Percentiles rank a stretch among this genome's conserved stretches.
phyloP scores from a whole-genome alignment of 2,888 invertebrate species.

The Oithona nana region DNA sequence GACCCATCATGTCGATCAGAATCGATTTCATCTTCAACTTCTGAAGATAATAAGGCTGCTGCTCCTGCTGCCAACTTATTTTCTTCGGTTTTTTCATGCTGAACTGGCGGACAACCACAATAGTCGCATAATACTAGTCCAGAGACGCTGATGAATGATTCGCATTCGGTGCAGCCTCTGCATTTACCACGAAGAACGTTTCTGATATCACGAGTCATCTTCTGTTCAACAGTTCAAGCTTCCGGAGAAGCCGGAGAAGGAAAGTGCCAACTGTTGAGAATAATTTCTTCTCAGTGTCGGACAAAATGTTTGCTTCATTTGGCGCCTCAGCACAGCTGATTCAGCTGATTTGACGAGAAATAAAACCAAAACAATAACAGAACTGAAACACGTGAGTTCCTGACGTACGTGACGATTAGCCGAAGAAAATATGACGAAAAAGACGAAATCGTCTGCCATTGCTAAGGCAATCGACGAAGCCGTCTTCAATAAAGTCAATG shows the following conservation, averaged over 20 bases:
- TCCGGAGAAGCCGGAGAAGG: too few relatives aligned
- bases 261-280: too few relatives aligned
- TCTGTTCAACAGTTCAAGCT: too few relatives aligned
- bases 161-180: neutral
- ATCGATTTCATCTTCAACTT: too few relatives aligned
- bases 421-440: neutral
- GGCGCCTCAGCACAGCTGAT: too few relatives aligned
- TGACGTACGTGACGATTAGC: too few relatives aligned
- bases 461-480: neutral
- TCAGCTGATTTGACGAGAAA: too few relatives aligned
- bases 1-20: too few relatives aligned
- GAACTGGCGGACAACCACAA: constrained; percentile 10
- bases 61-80: neutral
- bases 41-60: neutral
- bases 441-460: neutral
- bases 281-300: too few relatives aligned
- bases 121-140: constrained; percentile 7
- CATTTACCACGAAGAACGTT: neutral
- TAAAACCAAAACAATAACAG: too few relatives aligned
- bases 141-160: neutral
- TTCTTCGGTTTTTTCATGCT: neutral
- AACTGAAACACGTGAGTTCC: too few relatives aligned
- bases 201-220: constrained; percentile 1
- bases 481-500: neutral
- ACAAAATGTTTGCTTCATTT: too few relatives aligned